Percentiles rank a stretch among this genome's conserved stretches.
Evolutionary conservation across 2,888 invertebrate genomes (phyloP).

Genomic region (Prosopocoilus inquinatus): DNA sequence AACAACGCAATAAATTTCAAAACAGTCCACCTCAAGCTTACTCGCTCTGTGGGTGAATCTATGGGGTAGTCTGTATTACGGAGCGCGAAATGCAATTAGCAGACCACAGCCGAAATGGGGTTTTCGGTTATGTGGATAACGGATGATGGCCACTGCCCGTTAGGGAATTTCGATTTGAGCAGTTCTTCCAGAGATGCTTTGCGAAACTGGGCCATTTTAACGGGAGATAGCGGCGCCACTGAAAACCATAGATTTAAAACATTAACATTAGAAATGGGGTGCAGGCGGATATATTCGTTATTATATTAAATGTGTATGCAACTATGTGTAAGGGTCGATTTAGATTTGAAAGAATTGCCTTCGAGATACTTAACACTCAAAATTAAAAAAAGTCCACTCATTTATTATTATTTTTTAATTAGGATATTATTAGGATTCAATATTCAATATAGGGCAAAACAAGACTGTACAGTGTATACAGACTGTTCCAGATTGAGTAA

Average conservation of each 20-base stretch:
- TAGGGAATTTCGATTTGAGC: slow-evolving; percentile 48
- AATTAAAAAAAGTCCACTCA: too few relatives aligned
- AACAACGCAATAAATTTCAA: slow-evolving; percentile 33
- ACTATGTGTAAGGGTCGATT: too few relatives aligned
- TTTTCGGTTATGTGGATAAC: slow-evolving; percentile 78
- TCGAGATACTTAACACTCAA: too few relatives aligned
- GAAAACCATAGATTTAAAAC: slow-evolving; percentile 44
- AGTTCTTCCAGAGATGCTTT: slow-evolving; percentile 60
- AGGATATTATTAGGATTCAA: too few relatives aligned
- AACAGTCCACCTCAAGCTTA: slow-evolving; percentile 33
- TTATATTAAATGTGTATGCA: too few relatives aligned
- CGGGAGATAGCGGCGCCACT: slow-evolving; percentile 72
- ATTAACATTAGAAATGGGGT: not conserved
- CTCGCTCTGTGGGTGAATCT: slow-evolving; percentile 1
- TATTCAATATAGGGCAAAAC: too few relatives aligned
- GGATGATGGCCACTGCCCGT: slow-evolving; percentile 57
- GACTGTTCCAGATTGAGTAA: too few relatives aligned
- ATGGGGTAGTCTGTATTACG: not conserved
- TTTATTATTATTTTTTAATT: too few relatives aligned
- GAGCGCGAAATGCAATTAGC: slow-evolving; percentile 52
- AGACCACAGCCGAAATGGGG: slow-evolving; percentile 73
- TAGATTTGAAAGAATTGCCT: too few relatives aligned
- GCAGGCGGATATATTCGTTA: too few relatives aligned
- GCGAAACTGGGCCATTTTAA: slow-evolving; percentile 66
- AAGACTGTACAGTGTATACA: too few relatives aligned